Base-by-base conservation (phyloP, 2,888 invertebrate genomes). In the Ceriagrion tenellum region DNA sequence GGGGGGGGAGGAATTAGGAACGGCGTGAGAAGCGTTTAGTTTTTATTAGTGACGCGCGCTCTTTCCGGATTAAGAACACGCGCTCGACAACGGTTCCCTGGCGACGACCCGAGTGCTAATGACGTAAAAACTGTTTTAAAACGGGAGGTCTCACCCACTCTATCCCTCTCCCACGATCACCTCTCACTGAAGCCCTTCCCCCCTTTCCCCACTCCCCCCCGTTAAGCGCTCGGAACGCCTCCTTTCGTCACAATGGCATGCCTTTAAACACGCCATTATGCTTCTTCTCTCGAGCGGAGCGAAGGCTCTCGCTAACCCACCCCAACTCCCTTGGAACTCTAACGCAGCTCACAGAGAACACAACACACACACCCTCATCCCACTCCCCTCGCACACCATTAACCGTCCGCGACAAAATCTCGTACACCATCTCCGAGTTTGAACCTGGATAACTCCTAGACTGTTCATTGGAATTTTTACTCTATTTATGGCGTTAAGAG, bases 211-310 rank as follows among this genome's bases (percentile, higher is more conserved):
- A 59, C 26, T 0, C 69, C 26, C 69, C 12, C 4, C 69, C 47
- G 4, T 4, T 69, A n/a, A 12, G 35, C 1, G 81, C 0, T n/a
- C n/a, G 35, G 35, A 81, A 81, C 35, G 81, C 81, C 35, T 81
- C 35, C 81, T 81, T 81, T 81, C 81, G 81, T 81, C 81, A 81
- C 81, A 81, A 81, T 81, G 81, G 81, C 30, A 35, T 81, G 35
- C 81, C 81, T 81, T 81, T 81, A 35, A n/a, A 81, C 81, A 81
- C 81, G 30, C 81, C 81, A 81, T 81, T 81, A 81, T 81, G 81
- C 81, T 81, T 81, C 69, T 69, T 47, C 59, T 59, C 81, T 81
- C 35, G 18, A 81, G 81, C 81, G 30, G 35, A 16, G 16, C 69
- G 20, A 26, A 69, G 69, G 1, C 81, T 18, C 81, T 30, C 6